These are phyloP conservation scores for Habropoda laboriosa DNA, from an alignment of 1,140 invertebrate species.

Conservation along the genomic window DNA sequence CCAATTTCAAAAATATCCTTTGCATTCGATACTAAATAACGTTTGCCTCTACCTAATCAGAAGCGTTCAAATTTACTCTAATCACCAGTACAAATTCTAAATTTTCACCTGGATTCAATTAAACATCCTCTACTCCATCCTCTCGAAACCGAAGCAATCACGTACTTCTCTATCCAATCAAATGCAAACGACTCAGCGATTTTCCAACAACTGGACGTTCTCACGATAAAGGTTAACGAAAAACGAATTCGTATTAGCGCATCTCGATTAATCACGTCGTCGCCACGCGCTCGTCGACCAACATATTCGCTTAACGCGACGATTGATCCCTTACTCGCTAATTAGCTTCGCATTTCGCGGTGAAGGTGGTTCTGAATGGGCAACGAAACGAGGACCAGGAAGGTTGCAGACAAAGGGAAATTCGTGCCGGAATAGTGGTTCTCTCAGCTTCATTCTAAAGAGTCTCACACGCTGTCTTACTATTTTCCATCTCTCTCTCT, in stretches of 20 bases:
- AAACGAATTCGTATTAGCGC: background rate
- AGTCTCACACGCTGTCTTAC: background rate
- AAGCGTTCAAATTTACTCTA: too few relatives aligned
- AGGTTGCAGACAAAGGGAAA: background rate
- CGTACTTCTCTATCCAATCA: background rate
- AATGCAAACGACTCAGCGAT: background rate
- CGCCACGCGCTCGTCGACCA: background rate
- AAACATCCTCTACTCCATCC: background rate
- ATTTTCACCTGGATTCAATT: background rate
- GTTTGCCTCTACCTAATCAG: too few relatives aligned
- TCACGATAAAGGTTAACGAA: background rate
- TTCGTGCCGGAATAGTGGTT: too few relatives aligned
- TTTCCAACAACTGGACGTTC: background rate
- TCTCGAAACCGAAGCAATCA: background rate
- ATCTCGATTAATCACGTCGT: slow-evolving; percentile 2
- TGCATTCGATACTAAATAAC: too few relatives aligned
- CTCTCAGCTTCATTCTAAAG: background rate
- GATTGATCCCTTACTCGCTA: slow-evolving; percentile 1
- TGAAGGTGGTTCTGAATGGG: background rate
- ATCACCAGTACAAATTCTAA: background rate
- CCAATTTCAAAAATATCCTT: too few relatives aligned
- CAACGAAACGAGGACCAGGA: slow-evolving; percentile 4
- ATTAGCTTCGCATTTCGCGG: slow-evolving; percentile 1
- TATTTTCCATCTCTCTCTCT: background rate
- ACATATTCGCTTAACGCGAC: background rate